These are phyloP conservation scores for Phortica variegata DNA, from an alignment of 1,140 invertebrate genomes.

Conservation along the genomic window DNA sequence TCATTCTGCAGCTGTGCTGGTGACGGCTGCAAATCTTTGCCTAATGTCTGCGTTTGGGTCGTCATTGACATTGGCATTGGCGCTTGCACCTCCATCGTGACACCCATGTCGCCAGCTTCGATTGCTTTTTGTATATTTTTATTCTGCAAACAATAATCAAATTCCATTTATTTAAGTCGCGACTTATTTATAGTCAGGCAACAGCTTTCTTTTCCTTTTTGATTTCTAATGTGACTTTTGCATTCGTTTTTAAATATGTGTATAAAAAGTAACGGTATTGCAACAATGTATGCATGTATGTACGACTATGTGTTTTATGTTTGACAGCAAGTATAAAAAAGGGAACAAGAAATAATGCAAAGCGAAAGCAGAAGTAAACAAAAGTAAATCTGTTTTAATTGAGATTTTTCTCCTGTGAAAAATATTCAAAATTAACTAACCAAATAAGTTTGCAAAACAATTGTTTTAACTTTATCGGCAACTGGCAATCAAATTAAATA, in stretches of 20 bases:
- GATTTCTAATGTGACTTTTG: not conserved
- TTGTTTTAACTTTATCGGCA: too few relatives aligned
- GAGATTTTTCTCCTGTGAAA: not conserved
- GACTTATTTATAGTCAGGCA: not conserved
- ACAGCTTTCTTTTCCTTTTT: not conserved
- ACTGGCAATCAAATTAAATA: too few relatives aligned
- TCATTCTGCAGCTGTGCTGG: conserved; percentile 2
- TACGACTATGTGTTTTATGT: not conserved
- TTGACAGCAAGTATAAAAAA: not conserved
- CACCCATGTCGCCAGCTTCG: conserved; percentile 30
- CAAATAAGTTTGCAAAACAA: not conserved
- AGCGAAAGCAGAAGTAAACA: conserved; percentile 3
- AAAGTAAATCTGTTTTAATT: not conserved
- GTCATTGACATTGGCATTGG: conserved; percentile 17
- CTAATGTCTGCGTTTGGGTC: not conserved
- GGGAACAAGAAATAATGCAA: not conserved
- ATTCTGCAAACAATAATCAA: not conserved
- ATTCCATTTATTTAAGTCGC: not conserved
- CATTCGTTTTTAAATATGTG: not conserved
- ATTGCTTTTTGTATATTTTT: conserved; percentile 19
- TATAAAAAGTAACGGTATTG: not conserved
- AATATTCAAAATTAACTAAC: not conserved
- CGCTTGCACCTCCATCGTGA: conserved; percentile 37
- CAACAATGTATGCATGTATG: not conserved
- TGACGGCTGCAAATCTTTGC: not conserved